Conservation (phyloP, 2,797 vertebrate species). For the Neopelma chrysocephalum region DNA sequence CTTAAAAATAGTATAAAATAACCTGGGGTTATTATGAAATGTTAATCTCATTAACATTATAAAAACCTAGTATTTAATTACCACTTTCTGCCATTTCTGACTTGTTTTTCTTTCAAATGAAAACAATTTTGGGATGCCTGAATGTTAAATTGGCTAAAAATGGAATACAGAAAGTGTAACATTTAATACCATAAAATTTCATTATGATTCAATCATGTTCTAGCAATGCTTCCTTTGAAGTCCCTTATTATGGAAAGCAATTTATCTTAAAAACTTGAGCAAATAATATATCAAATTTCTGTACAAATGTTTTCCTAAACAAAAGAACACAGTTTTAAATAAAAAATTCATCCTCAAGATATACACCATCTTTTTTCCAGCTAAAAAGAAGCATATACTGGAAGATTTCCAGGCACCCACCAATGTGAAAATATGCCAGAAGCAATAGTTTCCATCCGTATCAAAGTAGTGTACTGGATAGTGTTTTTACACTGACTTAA, state of each 20-base stretch:
- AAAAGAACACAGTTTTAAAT: neutral
- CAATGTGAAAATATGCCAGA: neutral
- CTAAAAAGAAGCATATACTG: neutral
- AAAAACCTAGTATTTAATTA: slow-evolving; percentile 34
- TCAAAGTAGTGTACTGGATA: neutral
- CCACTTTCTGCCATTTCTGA: neutral
- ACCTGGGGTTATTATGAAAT: slow-evolving; percentile 7
- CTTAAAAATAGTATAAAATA: slow-evolving; percentile 40
- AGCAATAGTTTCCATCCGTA: neutral
- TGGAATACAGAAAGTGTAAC: neutral
- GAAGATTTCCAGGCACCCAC: neutral
- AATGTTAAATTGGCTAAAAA: slow-evolving; percentile 24
- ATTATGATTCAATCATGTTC: neutral
- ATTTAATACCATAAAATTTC: slow-evolving; percentile 26
- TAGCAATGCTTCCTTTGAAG: slow-evolving; percentile 23
- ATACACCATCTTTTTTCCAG: neutral
- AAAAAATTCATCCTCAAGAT: neutral
- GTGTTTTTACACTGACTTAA: slow-evolving; percentile 10
- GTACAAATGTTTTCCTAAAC: slow-evolving; percentile 20
- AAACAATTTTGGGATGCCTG: slow-evolving; percentile 3
- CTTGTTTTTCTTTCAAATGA: slow-evolving; percentile 49
- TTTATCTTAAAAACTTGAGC: neutral
- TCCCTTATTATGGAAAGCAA: slow-evolving; percentile 22
- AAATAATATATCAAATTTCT: slow-evolving; percentile 17
- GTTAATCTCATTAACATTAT: slow-evolving; percentile 26